A percentile compares a stretch with the other conserved stretches of the same genome.
Evolutionary conservation across 2,113 vertebrate genomes (phyloP).

Genomic region (Ranitomeya variabilis): DNA sequence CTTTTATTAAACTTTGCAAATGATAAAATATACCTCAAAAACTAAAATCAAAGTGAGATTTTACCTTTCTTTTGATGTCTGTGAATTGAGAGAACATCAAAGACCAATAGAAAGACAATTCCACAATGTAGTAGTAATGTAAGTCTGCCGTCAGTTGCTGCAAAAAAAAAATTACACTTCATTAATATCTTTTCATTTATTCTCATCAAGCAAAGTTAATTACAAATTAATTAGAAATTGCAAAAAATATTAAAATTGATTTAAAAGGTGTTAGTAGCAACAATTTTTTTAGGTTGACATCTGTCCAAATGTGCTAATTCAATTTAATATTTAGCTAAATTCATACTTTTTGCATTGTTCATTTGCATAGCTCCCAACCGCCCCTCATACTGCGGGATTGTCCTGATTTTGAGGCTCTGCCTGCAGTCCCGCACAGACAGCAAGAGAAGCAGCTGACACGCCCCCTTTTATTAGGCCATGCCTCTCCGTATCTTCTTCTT

Average conservation of each 20-base stretch:
- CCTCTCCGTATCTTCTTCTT: too few relatives aligned
- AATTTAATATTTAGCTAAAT: too few relatives aligned
- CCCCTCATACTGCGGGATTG: too few relatives aligned
- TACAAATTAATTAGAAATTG: neutral
- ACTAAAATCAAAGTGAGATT: slow-evolving; percentile 55
- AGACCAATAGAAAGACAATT: slow-evolving; percentile 96
- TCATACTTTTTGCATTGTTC: too few relatives aligned
- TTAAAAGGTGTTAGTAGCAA: neutral
- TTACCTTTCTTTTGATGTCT: slow-evolving; percentile 98
- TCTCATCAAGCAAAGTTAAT: neutral
- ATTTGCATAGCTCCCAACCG: too few relatives aligned
- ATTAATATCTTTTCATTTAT: neutral
- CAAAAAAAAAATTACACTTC: slow-evolving; percentile 60
- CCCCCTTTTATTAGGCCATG: too few relatives aligned
- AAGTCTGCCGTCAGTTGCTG: slow-evolving; percentile 92
- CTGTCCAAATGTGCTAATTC: too few relatives aligned
- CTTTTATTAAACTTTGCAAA: slow-evolving; percentile 7
- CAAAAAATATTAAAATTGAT: neutral
- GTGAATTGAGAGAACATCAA: slow-evolving; percentile 96
- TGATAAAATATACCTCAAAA: neutral
- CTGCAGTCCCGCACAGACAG: too few relatives aligned
- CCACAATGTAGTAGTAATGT: slow-evolving; percentile 95
- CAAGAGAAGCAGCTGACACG: too few relatives aligned
- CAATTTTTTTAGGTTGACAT: neutral
- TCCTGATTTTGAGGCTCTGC: too few relatives aligned